Base-by-base conservation (phyloP, 2,888 invertebrate genomes). In the Lomographa bimaculata region DNA sequence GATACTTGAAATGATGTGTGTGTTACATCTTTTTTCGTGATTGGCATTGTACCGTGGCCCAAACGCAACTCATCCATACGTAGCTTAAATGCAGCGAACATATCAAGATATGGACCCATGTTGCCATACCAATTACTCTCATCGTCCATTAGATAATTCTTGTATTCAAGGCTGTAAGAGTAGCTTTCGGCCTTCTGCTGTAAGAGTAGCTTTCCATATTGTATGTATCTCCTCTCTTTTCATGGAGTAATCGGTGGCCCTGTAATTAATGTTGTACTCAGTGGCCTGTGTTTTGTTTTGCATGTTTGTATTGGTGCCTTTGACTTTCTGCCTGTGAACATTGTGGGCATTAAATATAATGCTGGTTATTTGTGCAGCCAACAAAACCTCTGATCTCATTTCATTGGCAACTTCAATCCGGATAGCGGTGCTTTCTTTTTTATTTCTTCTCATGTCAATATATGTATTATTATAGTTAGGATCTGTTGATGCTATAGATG, bases 121-220 rank as follows among this genome's bases (percentile, higher is more conserved):
- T 25, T 34, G 5, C 34, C 34, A 12, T 34, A 25, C 34, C 34
- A 34, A 4, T 34, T 34, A 0, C 11, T 11, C 1, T 34, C 10
- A 7, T 34, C 19, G 6, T 19, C 34, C 0, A 2, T 5, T 5
- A 11, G 0, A 12, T 5, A 34, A 5, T 11, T 10, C 3, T 34
- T 34, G 6, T 26, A 34, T n/a, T n/a, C 5, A n/a, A n/a, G n/a
- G n/a, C n/a, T n/a, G n/a, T n/a, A n/a, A n/a, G n/a, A n/a, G n/a
- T n/a, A n/a, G n/a, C n/a, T n/a, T n/a, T n/a, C n/a, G n/a, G n/a
- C n/a, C n/a, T n/a, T n/a, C n/a, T n/a, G n/a, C n/a, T n/a, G n/a
- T n/a, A n/a, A n/a, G n/a, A n/a, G n/a, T n/a, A n/a, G n/a, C n/a
- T n/a, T n/a, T n/a, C n/a, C n/a, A n/a, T n/a, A n/a, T n/a, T n/a